A percentile compares a stretch with the other conserved stretches of the same genome.
Evolutionary conservation across 2,113 vertebrate species (phyloP).

Genomic region (Crotophaga sulcirostris): DNA sequence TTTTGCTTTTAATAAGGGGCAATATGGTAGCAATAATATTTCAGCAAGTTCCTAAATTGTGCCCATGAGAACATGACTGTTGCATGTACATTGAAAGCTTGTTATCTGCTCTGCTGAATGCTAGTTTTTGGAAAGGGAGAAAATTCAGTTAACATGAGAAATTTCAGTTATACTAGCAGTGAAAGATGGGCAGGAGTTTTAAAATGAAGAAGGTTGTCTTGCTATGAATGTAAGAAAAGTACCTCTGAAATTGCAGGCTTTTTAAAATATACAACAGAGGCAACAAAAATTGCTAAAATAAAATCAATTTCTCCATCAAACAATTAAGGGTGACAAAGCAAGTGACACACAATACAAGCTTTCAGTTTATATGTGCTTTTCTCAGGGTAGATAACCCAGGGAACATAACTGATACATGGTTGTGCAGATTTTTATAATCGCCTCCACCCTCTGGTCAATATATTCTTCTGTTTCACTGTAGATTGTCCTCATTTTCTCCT

Average conservation of each 20-base stretch:
- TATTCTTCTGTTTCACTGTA: background rate
- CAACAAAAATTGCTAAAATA: background rate
- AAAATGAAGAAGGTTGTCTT: background rate
- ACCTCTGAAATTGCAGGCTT: background rate
- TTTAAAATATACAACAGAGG: background rate
- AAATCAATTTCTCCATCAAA: background rate
- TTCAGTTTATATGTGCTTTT: background rate
- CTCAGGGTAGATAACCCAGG: background rate
- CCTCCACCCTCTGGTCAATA: slow-evolving; percentile 32
- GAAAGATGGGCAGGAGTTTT: background rate
- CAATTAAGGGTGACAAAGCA: background rate
- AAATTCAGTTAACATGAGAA: background rate
- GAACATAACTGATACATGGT: background rate
- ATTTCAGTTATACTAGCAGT: background rate
- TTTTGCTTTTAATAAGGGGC: background rate
- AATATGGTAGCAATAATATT: background rate
- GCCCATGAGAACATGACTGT: background rate
- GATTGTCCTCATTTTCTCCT: background rate
- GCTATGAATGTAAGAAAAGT: background rate
- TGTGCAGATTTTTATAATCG: background rate
- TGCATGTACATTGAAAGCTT: background rate
- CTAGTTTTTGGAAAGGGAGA: background rate
- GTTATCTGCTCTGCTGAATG: background rate
- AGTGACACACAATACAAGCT: background rate
- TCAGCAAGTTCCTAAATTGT: background rate